Percentiles rank a stretch among this genome's conserved stretches.
phyloP scores from a whole-genome alignment of 2,113 vertebrate species.

The Corvus cornix region DNA sequence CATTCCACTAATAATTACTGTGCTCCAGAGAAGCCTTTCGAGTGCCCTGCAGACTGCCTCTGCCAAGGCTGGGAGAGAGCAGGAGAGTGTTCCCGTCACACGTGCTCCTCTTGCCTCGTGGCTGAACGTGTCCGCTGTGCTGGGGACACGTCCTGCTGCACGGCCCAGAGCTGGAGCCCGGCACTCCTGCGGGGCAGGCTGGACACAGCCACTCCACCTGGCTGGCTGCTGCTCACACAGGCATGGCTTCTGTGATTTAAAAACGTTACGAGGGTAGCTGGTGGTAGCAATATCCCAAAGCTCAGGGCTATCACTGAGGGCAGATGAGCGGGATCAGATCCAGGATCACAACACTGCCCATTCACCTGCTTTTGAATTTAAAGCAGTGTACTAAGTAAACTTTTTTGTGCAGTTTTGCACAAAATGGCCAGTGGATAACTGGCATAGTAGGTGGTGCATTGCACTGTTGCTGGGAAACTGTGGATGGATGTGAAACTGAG shows the following conservation, averaged over 20 bases:
- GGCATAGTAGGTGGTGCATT: not conserved
- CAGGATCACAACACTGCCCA: not conserved
- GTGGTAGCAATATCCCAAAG: not conserved
- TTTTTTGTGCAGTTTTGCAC: not conserved
- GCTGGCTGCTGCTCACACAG: not conserved
- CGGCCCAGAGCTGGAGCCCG: not conserved
- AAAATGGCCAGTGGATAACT: not conserved
- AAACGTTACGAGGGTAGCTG: not conserved
- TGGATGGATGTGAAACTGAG: not conserved
- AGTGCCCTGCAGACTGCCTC: not conserved
- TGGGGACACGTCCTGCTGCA: not conserved
- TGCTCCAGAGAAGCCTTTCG: not conserved
- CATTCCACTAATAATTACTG: not conserved
- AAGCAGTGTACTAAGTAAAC: not conserved
- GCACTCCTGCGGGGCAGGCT: not conserved
- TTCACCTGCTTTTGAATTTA: not conserved
- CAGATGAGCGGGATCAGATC: not conserved
- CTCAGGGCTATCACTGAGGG: not conserved
- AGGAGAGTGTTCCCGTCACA: not conserved
- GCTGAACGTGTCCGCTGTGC: fast-evolving
- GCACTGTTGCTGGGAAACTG: not conserved
- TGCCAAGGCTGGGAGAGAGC: fast-evolving
- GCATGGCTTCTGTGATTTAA: fast-evolving
- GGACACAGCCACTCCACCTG: fast-evolving
- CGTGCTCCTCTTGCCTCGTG: fast-evolving